Percentiles rank a stretch among this genome's conserved stretches.
These are phyloP conservation scores for Harpagoxenus sublaevis DNA, from an alignment of 2,888 invertebrate species.

Conservation along the genomic window DNA sequence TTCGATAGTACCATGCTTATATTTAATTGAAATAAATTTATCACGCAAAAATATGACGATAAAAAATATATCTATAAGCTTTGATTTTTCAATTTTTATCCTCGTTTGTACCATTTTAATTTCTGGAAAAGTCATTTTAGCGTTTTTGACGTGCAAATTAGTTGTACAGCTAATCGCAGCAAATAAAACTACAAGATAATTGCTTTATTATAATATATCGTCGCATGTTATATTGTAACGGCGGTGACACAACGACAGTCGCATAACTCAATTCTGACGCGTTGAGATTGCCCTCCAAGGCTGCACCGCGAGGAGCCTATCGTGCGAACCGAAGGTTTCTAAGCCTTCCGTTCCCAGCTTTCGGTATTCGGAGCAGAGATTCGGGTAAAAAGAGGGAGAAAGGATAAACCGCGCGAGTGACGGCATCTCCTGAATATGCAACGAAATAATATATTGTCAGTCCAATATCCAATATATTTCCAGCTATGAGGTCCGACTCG, in stretches of 20 bases:
- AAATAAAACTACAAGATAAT: conserved; percentile 8
- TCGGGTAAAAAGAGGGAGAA: not conserved
- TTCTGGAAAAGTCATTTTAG: conserved; percentile 2
- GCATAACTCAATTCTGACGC: conserved; percentile 48
- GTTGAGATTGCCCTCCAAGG: conserved; percentile 49
- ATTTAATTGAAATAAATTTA: not conserved
- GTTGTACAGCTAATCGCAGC: not conserved
- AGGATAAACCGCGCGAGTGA: conserved; percentile 1
- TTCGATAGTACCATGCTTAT: not conserved
- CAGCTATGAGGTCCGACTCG: conserved; percentile 41
- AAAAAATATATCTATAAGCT: not conserved
- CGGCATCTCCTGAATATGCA: conserved; percentile 59
- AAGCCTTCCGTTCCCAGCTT: conserved; percentile 21
- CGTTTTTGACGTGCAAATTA: not conserved
- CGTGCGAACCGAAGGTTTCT: conserved; percentile 6
- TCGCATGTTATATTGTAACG: conserved; percentile 9
- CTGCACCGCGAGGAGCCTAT: not conserved
- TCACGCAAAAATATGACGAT: not conserved
- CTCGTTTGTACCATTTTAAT: not conserved
- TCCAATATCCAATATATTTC: conserved; percentile 58
- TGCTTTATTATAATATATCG: conserved; percentile 28
- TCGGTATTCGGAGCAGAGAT: not conserved
- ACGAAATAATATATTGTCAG: conserved; percentile 61
- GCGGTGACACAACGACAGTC: not conserved
- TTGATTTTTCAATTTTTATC: not conserved